Evolutionary conservation across 2,888 invertebrate genomes (phyloP), one percentile per base, ranked within the genome.

Genomic region (Eilema caniola): DNA sequence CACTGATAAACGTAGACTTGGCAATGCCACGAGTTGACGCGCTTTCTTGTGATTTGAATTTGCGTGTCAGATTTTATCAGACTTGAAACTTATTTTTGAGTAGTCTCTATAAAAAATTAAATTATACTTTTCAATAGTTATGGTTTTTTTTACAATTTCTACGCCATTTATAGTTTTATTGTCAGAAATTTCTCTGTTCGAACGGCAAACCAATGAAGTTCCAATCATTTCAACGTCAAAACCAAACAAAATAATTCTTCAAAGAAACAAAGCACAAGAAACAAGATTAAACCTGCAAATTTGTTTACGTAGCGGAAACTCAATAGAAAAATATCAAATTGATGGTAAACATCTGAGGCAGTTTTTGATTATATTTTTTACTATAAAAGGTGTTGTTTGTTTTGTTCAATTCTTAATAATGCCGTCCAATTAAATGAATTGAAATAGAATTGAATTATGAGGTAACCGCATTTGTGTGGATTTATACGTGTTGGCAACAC

Each of bases 291-390:
- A 72, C 73, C 71, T 69, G 77, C 64, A 83, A 85, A 83, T 83
- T 83, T 86, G 86, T 86, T 86, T 86, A 83, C 84, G 80, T 76
- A 76, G 70, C 75, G 78, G 57, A 69, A 80, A 80, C 76, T 83
- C 79, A 76, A 83, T 83, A 76, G 75, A 82, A 83, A 66, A 85
- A 83, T 75, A 78, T 74, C 70, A 78, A 86, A 81, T 77, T 79
- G 78, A 72, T 77, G 73, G 84, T 77, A 85, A 86, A 85, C 83
- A 83, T 78, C 75, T 70, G 73, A 75, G 56, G 57, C 57, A 33
- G 63, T 11, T 74, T 69, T 75, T 71, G 78, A 82, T 79, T 41
- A 79, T 82, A 80, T 78, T 77, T 76, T 56, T 56, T 69, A 70
- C 0, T 20, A 75, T 70, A 68, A 70, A 79, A 79, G 74, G 78